A percentile compares a stretch with the other conserved stretches of the same genome.
These are phyloP conservation scores for Podargus strigoides DNA, from an alignment of 2,797 vertebrate genomes.

Conservation along the genomic window DNA sequence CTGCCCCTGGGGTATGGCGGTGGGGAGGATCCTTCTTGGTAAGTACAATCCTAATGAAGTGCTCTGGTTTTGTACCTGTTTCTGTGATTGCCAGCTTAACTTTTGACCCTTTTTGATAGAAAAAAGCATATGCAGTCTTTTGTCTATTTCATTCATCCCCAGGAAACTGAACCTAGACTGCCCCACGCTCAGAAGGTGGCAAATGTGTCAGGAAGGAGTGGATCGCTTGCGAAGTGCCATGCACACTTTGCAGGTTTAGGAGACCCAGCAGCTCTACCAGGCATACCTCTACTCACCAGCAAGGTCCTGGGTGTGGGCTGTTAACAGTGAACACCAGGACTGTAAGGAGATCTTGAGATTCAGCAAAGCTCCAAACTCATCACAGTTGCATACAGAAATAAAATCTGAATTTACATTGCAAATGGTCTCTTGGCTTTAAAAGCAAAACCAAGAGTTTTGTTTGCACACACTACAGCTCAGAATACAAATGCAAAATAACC, in stretches of 20 bases:
- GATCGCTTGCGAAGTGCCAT: not conserved
- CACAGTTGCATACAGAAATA: not conserved
- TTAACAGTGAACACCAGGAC: fast-evolving
- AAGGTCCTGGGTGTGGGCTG: not conserved
- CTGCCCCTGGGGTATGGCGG: fast-evolving
- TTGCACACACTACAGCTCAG: not conserved
- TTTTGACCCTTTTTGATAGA: not conserved
- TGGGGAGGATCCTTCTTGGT: fast-evolving
- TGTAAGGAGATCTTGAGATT: not conserved
- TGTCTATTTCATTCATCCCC: not conserved
- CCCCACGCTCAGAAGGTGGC: not conserved
- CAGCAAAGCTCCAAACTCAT: not conserved
- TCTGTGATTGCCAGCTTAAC: not conserved
- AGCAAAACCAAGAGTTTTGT: not conserved
- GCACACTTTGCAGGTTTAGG: not conserved
- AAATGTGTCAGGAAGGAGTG: not conserved
- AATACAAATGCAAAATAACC: not conserved
- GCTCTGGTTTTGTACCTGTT: not conserved
- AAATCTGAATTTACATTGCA: not conserved
- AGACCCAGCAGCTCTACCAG: not conserved
- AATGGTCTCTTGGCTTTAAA: not conserved
- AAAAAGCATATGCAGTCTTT: not conserved
- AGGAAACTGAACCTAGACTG: not conserved
- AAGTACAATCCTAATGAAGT: not conserved
- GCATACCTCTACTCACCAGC: not conserved